Evolutionary conservation across 2,797 vertebrate species (phyloP).

Genomic region (Melanotaenia trifasciata): DNA sequence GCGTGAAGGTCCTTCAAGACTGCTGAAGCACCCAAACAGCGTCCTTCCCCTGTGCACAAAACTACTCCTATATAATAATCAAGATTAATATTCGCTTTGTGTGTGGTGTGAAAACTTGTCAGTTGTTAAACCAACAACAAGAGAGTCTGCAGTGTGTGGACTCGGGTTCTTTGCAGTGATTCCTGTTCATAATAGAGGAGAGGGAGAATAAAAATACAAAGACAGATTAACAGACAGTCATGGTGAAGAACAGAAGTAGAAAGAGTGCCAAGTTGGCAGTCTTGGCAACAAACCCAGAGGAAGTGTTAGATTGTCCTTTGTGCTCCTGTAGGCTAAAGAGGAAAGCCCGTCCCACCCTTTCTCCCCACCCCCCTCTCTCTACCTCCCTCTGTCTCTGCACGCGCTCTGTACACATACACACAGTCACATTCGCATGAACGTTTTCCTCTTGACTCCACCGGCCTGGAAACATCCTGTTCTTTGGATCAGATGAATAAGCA

Average conservation of each 20-base stretch:
- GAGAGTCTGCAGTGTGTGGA: slow-evolving; percentile 17
- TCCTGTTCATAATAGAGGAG: slow-evolving; percentile 32
- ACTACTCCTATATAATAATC: slow-evolving; percentile 35
- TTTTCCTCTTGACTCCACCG: slow-evolving; percentile 76
- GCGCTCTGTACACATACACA: slow-evolving; percentile 47
- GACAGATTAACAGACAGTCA: slow-evolving; percentile 58
- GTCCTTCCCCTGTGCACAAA: slow-evolving; percentile 41
- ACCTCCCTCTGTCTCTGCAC: slow-evolving; percentile 29
- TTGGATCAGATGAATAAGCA: slow-evolving; percentile 75
- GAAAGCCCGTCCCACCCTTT: slow-evolving; percentile 74
- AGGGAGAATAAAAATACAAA: slow-evolving; percentile 19
- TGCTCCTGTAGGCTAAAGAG: slow-evolving; percentile 82
- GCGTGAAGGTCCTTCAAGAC: slow-evolving; percentile 9
- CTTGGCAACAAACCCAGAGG: slow-evolving; percentile 83
- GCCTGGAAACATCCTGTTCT: slow-evolving; percentile 84
- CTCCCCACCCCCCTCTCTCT: slow-evolving; percentile 17
- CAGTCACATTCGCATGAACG: slow-evolving; percentile 67
- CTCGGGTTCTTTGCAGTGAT: slow-evolving; percentile 22
- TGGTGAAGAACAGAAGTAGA: slow-evolving; percentile 69
- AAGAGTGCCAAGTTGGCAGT: slow-evolving; percentile 85
- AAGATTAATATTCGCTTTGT: slow-evolving; percentile 3
- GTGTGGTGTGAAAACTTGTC: slow-evolving; percentile 1
- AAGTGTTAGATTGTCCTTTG: slow-evolving; percentile 87
- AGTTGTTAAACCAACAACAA: slow-evolving; percentile 4
- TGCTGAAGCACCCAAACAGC: slow-evolving; percentile 46